Base-by-base conservation (phyloP, 2,113 vertebrate species). In the Cryptomyrus ogoouensis region DNA sequence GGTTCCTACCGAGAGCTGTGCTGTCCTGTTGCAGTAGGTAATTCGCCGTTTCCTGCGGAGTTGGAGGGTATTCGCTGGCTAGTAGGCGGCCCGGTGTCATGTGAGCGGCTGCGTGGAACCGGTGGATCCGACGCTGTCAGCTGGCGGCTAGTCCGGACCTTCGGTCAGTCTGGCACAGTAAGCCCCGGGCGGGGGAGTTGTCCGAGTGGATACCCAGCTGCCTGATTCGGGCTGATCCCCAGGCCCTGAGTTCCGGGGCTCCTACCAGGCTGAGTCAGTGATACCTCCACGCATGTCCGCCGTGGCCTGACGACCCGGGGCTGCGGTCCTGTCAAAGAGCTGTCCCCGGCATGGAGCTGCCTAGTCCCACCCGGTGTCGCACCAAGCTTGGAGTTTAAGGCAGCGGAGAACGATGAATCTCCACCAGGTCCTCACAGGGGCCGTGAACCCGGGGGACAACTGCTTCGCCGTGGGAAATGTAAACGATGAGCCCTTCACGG, bases 341-440 rank as follows among this genome's bases (percentile, higher is more conserved):
- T 35, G 31, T 42, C 35, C 74, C 77, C 50, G 31, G 74, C 74
- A 84, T 84, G 83, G 83, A 47, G 83, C 8, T 47, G 19, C 83
- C 44, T 12, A 24, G 21, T 56, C 74, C 56, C 84, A 44, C 83
- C 50, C 93, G 92, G 83, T 90, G 49, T 89, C 77, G 92, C 89
- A 91, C 70, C 91, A 92, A 84, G 88, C 94, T 91, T 91, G 85
- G 88, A 90, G 89, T 66, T 91, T 85, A 47, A 35, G 3, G 3
- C 31, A 35, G 50, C 49, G 15, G 47, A 17, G 85, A 53, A 66
- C 84, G 93, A 99, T 99, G 98, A 98, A 98, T 95, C 97, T 99
- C 92, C 98, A 99, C 95, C 98, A 99, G 94, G 98, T 99, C 93
- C 96, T 99, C 91, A 98, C 98, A 5, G 98, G 98, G 83, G 98